phyloP scores from a whole-genome alignment of 2,888 invertebrate genomes.

The Hypomecis punctinalis region DNA sequence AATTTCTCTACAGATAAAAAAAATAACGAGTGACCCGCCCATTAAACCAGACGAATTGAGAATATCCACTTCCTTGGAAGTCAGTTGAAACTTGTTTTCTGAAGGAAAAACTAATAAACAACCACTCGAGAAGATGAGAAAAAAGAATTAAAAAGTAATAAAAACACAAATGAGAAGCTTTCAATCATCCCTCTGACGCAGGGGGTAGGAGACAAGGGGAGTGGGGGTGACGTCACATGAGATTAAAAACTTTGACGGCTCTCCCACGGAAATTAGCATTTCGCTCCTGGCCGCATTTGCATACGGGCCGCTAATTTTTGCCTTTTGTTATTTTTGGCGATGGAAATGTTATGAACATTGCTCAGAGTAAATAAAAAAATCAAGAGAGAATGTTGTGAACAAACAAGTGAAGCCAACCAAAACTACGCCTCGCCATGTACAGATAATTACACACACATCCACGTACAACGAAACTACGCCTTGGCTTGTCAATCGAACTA shows the following conservation, averaged over 20 bases:
- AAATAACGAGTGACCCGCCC: too few species aligned
- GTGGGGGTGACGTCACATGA: slow-evolving; percentile 77
- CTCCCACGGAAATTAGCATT: slow-evolving; percentile 85
- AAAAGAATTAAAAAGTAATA: slow-evolving; percentile 84
- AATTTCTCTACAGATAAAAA: too few species aligned
- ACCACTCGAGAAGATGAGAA: slow-evolving; percentile 76
- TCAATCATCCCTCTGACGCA: slow-evolving; percentile 82
- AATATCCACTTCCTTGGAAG: too few species aligned
- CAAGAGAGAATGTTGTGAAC: too few species aligned
- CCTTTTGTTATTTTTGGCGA: slow-evolving; percentile 52
- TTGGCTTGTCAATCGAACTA: too few species aligned
- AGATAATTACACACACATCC: too few species aligned
- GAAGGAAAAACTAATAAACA: slow-evolving; percentile 26
- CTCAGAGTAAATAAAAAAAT: too few species aligned
- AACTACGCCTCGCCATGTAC: too few species aligned
- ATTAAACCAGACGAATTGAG: too few species aligned
- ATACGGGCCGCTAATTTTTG: slow-evolving; percentile 70
- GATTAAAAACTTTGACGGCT: slow-evolving; percentile 83
- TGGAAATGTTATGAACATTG: slow-evolving; percentile 22
- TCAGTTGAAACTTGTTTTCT: background rate
- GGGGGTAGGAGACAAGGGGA: slow-evolving; percentile 44
- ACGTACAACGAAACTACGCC: too few species aligned
- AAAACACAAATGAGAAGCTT: slow-evolving; percentile 83
- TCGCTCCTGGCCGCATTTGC: slow-evolving; percentile 73
- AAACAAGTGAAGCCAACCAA: too few species aligned